Base-by-base conservation (phyloP, 2,888 invertebrate genomes). In the Pyrrhopygopsis socrates region DNA sequence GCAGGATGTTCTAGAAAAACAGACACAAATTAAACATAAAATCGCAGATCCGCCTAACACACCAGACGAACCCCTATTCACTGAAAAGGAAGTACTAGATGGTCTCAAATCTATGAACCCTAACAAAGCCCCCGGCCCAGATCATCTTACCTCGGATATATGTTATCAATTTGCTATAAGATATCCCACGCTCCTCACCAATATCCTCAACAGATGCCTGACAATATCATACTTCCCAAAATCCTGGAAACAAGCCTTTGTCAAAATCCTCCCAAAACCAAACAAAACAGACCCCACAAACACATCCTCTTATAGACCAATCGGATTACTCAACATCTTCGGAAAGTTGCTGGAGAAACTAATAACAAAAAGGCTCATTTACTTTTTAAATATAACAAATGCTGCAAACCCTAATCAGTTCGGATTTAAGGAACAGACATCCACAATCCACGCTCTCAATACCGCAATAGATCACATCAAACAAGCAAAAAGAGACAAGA, bases 261-360 rank as follows among this genome's bases (percentile, higher is more conserved):
- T 86, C 0, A 91, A 87, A 77, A 87, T 91, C 8, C 91, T 94
- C 2, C 93, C 93, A 0, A 94, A 95, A 77, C 86, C 90, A 0
- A 74, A 68, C 8, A 92, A 91, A 77, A 76, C 75, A 0, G 83
- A 85, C 29, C 68, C 81, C n/a, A 24, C 29, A 13, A 45, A 78
- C 20, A 8, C 73, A 0, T 81, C 82, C 0, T 78, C 90, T 0
- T 92, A 76, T 77, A 45, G 45, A 45, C 45, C 45, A 15, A 70
- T 70, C 15, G 70, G 70, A 24, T 27, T 70, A 13, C 13, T 70
- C 6, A 70, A 70, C 27, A 45, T 45, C 3, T 45, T 45, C 18
- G 45, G 45, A 15, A 45, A 45, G 15, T 45, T 45, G 15, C 15
- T 45, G 45, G 45, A 45, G 18, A 45, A 45, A 45, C 15, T 45